A percentile compares a stretch with the other conserved stretches of the same genome.
These are phyloP conservation scores for Papilio dardanus DNA, from an alignment of 1,140 invertebrate species.

Conservation along the genomic window DNA sequence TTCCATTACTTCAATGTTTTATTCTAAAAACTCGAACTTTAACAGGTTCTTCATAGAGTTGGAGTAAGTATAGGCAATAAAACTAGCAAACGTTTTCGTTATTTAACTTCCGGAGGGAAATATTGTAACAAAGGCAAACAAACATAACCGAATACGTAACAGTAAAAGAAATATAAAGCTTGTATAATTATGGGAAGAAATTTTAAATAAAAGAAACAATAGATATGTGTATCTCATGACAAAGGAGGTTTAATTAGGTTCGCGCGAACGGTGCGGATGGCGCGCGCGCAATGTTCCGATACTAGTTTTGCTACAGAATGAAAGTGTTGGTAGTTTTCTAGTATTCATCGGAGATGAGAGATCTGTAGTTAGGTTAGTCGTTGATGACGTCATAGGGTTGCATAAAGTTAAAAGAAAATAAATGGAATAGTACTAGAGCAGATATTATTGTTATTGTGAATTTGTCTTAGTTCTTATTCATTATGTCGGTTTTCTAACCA, in stretches of 20 bases:
- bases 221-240: neutral
- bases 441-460: neutral
- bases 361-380: neutral
- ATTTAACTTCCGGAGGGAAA: constrained; percentile 2
- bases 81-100: neutral
- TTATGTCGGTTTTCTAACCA: neutral
- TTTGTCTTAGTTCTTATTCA: neutral
- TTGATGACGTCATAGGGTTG: neutral
- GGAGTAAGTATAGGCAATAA: neutral
- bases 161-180: constrained; percentile 11
- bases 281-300: neutral
- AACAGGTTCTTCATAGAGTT: neutral
- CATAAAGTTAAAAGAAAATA: no score
- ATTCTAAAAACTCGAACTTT: neutral
- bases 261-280: neutral
- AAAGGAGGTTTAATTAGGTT: neutral
- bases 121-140: neutral
- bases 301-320: neutral
- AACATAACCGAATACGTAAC: neutral
- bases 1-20: neutral
- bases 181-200: constrained; percentile 1
- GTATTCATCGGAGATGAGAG: neutral
- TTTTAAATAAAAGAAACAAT: constrained; percentile 17
- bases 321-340: neutral
- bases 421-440: no score